phyloP scores from a whole-genome alignment of 2,888 invertebrate species.

The Amphimallon solstitiale region DNA sequence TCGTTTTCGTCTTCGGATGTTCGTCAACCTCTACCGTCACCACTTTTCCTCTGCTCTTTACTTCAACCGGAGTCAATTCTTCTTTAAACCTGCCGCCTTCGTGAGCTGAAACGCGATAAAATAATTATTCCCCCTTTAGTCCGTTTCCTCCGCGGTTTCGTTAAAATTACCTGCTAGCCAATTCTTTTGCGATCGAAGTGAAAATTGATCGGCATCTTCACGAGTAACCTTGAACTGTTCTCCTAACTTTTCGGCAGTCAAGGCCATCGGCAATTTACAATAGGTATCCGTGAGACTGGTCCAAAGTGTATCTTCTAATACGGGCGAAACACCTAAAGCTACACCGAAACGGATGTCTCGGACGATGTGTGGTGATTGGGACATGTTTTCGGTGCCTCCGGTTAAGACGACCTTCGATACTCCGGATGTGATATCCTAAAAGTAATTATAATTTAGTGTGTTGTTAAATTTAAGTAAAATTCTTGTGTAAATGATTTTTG shows the following conservation, averaged over 20 bases:
- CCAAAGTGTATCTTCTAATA: constrained; percentile 93
- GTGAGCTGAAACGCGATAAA: constrained; percentile 70
- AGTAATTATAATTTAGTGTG: constrained; percentile 9
- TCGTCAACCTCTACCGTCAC: constrained; percentile 87
- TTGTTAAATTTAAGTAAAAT: too few relatives aligned
- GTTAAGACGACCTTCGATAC: constrained; percentile 87
- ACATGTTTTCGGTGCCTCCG: constrained; percentile 97
- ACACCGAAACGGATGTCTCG: constrained; percentile 90
- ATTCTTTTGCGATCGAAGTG: constrained; percentile 83
- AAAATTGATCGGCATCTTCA: constrained; percentile 86
- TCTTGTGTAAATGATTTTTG: too few relatives aligned
- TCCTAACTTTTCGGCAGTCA: constrained; percentile 94
- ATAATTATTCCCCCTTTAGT: not conserved
- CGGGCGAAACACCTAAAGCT: constrained; percentile 77
- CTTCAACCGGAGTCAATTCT: constrained; percentile 86
- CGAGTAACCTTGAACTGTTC: constrained; percentile 83
- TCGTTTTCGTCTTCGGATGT: constrained; percentile 91
- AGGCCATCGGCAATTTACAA: constrained; percentile 93
- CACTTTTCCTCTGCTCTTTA: constrained; percentile 86
- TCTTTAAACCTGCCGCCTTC: constrained; percentile 89
- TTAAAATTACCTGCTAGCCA: constrained; percentile 81
- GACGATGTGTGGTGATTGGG: constrained; percentile 87
- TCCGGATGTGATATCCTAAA: constrained; percentile 85
- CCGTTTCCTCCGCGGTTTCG: not conserved
- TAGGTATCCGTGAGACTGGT: constrained; percentile 86